phyloP scores from a whole-genome alignment of 2,888 invertebrate genomes.

The Mellilla xanthometata region DNA sequence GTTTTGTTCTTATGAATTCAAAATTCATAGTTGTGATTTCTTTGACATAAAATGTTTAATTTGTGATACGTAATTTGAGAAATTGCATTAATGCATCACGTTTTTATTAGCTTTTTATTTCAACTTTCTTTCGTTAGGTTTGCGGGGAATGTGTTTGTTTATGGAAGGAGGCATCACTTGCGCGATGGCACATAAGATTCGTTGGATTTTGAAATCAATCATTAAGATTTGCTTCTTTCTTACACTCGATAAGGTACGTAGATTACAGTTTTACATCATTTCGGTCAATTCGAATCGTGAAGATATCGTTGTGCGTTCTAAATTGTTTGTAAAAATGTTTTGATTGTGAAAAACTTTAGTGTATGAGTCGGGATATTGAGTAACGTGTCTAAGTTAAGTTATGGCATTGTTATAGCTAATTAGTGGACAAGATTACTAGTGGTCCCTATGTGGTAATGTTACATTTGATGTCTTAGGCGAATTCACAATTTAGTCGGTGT shows the following conservation, averaged over 20 bases:
- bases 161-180: conserved; percentile 42
- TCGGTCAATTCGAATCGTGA: conserved; percentile 48
- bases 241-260: conserved; percentile 68
- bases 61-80: conserved; percentile 78
- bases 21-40: conserved; percentile 84
- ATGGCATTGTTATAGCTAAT: conserved; percentile 69
- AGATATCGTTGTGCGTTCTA: conserved; percentile 29
- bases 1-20: conserved; percentile 75
- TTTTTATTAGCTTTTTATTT: conserved; percentile 64
- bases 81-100: conserved; percentile 78
- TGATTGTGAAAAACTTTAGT: conserved; percentile 45
- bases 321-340: conserved; percentile 43
- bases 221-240: conserved; percentile 57
- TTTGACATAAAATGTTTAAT: conserved; percentile 81
- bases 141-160: conserved; percentile 50
- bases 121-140: conserved; percentile 56
- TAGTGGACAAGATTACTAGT: conserved; percentile 58
- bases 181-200: conserved; percentile 46
- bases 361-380: conserved; percentile 51
- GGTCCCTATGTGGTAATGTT: conserved; percentile 68
- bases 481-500: conserved; percentile 69
- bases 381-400: conserved; percentile 68
- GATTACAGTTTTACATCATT: conserved; percentile 54
- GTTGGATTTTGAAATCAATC: conserved; percentile 50
- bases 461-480: conserved; percentile 72